Base-by-base conservation (phyloP, 2,113 vertebrate species). In the Malurus melanocephalus region DNA sequence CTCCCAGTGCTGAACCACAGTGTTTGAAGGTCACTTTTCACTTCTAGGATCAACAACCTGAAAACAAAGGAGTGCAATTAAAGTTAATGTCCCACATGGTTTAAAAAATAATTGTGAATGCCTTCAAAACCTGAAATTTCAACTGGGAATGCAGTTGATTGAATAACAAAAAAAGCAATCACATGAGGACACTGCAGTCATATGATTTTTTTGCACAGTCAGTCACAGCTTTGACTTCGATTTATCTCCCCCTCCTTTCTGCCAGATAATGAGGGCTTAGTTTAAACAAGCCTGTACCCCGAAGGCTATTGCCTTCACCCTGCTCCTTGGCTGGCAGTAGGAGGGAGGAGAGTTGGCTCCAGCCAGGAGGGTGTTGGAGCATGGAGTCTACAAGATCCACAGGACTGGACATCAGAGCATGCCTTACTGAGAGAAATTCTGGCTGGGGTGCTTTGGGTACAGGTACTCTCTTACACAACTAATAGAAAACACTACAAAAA, bases 141-240 rank as follows among this genome's bases (percentile, higher is more conserved):
- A 80, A 32, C 40, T 83, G 75, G 43, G 81, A 87, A 65, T 8
- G 46, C 28, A 82, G 84, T 6, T 71, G 74, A 56, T 49, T 81
- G 65, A 84, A 42, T 57, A 85, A 68, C 48, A 57, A 80, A 90
- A 89, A 89, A 84, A 82, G 52, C 55, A 81, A 80, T 95, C 95
- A 96, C 81, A 95, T 93, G 94, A 93, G 81, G 82, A 96, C 6
- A 27, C 87, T 92, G 64, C 72, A 87, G 64, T 96, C 92, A 92
- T 85, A 93, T 89, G 93, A 94, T 67, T 80, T 85, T 94, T 93
- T 95, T 92, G 67, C 91, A 82, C 64, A 92, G 79, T 92, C 92
- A 89, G 67, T 85, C 87, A 90, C 55, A 82, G 81, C 15, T 85
- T 85, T 55, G 68, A 68, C 77, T 94, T 71, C 16, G 22, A 66